phyloP scores from a whole-genome alignment of 1,140 invertebrate genomes.

The Bombus terrestris region DNA sequence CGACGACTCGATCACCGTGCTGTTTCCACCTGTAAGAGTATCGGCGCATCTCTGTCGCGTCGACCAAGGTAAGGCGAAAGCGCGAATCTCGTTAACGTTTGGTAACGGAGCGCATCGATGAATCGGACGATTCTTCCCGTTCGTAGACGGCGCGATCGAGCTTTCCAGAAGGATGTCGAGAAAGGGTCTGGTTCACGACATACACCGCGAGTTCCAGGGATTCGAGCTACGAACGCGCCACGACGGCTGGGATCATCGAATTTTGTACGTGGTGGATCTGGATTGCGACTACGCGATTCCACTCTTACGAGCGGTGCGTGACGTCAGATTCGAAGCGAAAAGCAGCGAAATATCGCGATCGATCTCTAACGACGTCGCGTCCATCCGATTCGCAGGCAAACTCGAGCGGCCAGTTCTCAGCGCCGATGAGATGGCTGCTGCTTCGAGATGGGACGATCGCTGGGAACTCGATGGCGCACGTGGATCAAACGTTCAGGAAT shows the following conservation, averaged over 20 bases:
- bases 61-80: slow-evolving; percentile 36
- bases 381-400: slow-evolving; percentile 52
- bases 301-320: slow-evolving; percentile 46
- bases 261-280: slow-evolving; percentile 48
- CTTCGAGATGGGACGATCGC: slow-evolving; percentile 54
- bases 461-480: not conserved
- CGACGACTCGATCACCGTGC: slow-evolving; percentile 34
- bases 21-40: slow-evolving; percentile 55
- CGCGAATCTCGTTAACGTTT: too few relatives aligned
- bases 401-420: slow-evolving; percentile 61
- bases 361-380: not conserved
- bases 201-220: slow-evolving; percentile 8
- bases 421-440: slow-evolving; percentile 73
- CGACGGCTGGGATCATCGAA: slow-evolving; percentile 44
- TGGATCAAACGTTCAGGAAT: slow-evolving; percentile 45
- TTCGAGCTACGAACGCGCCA: not conserved
- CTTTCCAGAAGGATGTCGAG: slow-evolving; percentile 52
- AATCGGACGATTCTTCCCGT: not conserved
- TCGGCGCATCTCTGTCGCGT: slow-evolving; percentile 58
- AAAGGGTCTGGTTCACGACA: slow-evolving; percentile 14
- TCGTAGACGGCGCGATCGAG: slow-evolving; percentile 36
- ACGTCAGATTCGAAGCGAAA: not conserved
- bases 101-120: too few relatives aligned
- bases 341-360: fast-evolving
- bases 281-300: slow-evolving; percentile 48